Evolutionary conservation across 2,113 vertebrate genomes (phyloP).

Genomic region (Syrrhaptes paradoxus): DNA sequence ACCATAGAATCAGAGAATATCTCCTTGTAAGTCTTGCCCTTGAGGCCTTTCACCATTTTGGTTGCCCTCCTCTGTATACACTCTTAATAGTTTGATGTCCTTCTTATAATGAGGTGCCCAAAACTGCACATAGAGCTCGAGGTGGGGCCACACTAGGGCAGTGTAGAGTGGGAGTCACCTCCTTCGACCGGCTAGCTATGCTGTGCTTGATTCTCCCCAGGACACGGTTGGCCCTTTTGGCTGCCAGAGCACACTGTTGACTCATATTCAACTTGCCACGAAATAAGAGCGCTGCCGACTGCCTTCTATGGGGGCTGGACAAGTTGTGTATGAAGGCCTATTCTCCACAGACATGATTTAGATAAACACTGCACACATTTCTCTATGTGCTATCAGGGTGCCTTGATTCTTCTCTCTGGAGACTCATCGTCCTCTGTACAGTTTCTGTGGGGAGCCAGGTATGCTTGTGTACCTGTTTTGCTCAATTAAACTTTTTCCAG

Average conservation of each 20-base stretch:
- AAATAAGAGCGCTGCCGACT: neutral
- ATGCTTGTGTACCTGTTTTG: conserved; percentile 17
- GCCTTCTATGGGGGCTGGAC: neutral
- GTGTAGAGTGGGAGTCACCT: no score
- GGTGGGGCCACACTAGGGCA: no score
- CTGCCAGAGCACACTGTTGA: no score
- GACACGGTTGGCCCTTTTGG: no score
- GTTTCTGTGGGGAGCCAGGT: neutral
- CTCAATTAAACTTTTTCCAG: conserved; percentile 47
- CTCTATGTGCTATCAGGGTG: neutral
- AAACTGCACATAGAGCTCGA: no score
- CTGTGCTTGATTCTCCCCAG: no score
- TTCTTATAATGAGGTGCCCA: no score
- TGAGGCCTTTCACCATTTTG: neutral
- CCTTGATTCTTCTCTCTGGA: neutral
- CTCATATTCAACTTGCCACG: neutral
- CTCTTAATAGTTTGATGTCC: no score
- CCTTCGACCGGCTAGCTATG: no score
- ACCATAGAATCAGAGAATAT: no score
- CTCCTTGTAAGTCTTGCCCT: neutral
- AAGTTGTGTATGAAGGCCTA: neutral
- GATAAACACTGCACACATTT: neutral
- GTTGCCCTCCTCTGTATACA: no score
- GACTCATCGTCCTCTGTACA: neutral
- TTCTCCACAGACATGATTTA: neutral